phyloP scores from a whole-genome alignment of 2,888 invertebrate species.

The Ichneumon xanthorius region DNA sequence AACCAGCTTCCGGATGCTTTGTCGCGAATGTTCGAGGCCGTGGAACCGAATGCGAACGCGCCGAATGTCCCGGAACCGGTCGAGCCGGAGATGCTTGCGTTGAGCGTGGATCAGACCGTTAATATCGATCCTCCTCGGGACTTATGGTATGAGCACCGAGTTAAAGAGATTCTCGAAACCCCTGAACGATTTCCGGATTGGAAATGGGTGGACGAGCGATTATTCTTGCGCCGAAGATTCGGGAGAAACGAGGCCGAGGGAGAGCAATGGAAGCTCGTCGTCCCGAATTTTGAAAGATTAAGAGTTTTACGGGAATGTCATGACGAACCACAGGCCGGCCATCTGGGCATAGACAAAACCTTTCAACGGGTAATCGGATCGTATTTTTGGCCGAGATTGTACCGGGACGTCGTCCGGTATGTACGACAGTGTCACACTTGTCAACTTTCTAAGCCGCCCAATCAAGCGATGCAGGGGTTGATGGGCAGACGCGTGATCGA shows the following conservation, averaged over 20 bases:
- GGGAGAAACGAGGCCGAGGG: neutral
- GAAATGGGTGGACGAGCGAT: neutral
- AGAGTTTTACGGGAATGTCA: constrained; percentile 1
- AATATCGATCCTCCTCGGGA: too few relatives aligned
- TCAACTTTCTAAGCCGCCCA: constrained; percentile 67
- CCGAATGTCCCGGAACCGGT: neutral
- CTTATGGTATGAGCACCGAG: constrained; percentile 22
- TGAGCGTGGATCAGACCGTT: too few relatives aligned
- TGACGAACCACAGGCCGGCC: constrained; percentile 42
- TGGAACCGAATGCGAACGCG: neutral
- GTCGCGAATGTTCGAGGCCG: neutral
- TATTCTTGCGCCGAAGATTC: neutral
- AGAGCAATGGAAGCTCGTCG: constrained; percentile 65
- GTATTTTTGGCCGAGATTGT: constrained; percentile 72
- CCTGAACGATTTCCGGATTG: neutral
- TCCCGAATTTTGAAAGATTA: constrained; percentile 48
- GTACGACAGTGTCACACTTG: constrained; percentile 71
- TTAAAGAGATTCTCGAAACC: neutral
- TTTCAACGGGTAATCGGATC: constrained; percentile 26
- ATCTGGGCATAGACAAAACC: constrained; percentile 69
- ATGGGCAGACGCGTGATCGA: constrained; percentile 61
- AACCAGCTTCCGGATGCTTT: constrained; percentile 33
- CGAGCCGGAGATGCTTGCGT: too few relatives aligned
- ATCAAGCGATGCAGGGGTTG: constrained; percentile 64
- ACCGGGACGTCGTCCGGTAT: constrained; percentile 66